These are phyloP conservation scores for Triplophysa yarkandensis DNA, from an alignment of 2,797 vertebrate species.

Conservation along the genomic window DNA sequence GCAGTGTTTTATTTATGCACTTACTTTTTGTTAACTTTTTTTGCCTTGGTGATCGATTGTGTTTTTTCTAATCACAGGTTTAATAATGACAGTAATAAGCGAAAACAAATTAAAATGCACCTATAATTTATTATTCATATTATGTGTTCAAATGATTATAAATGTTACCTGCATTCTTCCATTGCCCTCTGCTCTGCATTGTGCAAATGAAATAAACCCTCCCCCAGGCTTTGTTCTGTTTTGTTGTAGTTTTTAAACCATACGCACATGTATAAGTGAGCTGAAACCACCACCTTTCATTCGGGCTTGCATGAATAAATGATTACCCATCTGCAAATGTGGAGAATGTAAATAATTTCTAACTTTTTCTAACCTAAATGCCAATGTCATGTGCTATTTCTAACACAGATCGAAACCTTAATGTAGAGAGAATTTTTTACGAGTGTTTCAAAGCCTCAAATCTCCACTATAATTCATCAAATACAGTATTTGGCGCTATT, in stretches of 20 bases:
- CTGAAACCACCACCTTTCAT: not conserved
- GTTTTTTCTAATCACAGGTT: constrained; percentile 27
- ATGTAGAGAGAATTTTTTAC: not conserved
- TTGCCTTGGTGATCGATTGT: constrained; percentile 27
- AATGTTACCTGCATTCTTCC: constrained; percentile 8
- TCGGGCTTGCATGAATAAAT: constrained; percentile 11
- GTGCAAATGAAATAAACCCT: constrained; percentile 4
- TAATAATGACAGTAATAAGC: constrained; percentile 46
- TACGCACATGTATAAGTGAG: not conserved
- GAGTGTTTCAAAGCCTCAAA: not conserved
- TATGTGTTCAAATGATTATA: constrained; percentile 40
- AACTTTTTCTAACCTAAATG: constrained; percentile 56
- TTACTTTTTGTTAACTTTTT: not conserved
- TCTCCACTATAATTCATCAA: constrained; percentile 14
- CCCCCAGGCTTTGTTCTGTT: not conserved
- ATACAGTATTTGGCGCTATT: constrained; percentile 60
- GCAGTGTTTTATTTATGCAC: not conserved
- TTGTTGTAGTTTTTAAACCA: not conserved
- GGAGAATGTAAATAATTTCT: not conserved
- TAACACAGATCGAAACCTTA: constrained; percentile 67
- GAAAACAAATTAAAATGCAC: constrained; percentile 32
- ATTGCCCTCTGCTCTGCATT: constrained; percentile 16
- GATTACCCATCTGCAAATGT: not conserved
- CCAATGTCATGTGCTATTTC: constrained; percentile 63
- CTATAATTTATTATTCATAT: constrained; percentile 48